phyloP scores from a whole-genome alignment of 2,888 invertebrate genomes.

The Nemotelus nigrinus region DNA sequence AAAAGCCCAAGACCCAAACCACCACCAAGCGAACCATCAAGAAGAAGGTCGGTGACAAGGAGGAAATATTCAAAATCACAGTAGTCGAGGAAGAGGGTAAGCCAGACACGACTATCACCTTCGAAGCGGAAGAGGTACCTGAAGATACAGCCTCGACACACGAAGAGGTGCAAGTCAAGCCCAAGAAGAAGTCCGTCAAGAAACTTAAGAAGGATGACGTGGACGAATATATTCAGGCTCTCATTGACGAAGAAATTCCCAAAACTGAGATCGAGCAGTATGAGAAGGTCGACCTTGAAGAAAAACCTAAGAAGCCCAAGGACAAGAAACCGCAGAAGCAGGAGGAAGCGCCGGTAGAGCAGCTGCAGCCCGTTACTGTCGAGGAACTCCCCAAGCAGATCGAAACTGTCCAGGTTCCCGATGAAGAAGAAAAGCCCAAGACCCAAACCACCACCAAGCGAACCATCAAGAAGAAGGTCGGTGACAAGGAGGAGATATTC shows the following conservation, averaged over 20 bases:
- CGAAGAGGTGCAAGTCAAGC: conserved; percentile 52
- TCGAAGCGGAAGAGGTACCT: conserved; percentile 41
- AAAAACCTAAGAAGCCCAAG: conserved; percentile 58
- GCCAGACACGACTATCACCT: conserved; percentile 49
- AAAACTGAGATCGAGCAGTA: conserved; percentile 64
- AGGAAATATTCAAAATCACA: conserved; percentile 55
- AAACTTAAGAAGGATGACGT: conserved; percentile 60
- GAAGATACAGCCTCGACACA: conserved; percentile 49
- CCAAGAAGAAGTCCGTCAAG: conserved; percentile 56
- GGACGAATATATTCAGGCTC: conserved; percentile 62
- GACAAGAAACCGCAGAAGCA: conserved; percentile 55
- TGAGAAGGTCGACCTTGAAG: conserved; percentile 62
- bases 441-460: conserved; percentile 56
- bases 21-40: conserved; percentile 59
- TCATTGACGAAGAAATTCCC: conserved; percentile 63
- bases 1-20: conserved; percentile 52
- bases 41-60: conserved; percentile 56
- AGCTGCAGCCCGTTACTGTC: conserved; percentile 44
- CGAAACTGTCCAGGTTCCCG: conserved; percentile 51
- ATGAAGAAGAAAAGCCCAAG: conserved; percentile 54
- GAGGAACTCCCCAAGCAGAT: conserved; percentile 50
- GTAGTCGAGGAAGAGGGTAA: conserved; percentile 49
- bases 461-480: conserved; percentile 58
- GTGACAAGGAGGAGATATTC: conserved; percentile 57
- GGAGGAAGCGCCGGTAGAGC: conserved; percentile 51